A percentile compares a stretch with the other conserved stretches of the same genome.
Conservation (phyloP, 2,113 vertebrate genomes). For the Lagenorhynchus albirostris region DNA sequence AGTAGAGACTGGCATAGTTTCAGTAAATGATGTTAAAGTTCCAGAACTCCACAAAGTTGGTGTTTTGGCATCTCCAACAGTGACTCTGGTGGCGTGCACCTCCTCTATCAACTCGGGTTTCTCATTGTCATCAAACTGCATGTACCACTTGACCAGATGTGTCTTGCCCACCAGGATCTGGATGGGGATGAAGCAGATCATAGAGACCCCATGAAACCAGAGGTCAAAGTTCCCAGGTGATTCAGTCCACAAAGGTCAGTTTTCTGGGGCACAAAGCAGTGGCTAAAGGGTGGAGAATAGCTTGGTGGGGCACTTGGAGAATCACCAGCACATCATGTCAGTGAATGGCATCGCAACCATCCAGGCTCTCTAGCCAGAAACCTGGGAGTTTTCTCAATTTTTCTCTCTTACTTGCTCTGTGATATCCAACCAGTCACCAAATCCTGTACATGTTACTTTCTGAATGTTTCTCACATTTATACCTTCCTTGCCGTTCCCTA, state of each 20-base stretch:
- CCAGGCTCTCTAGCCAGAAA: neutral
- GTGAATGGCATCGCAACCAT: neutral
- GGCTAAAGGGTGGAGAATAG: neutral
- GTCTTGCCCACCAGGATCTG: slow-evolving; percentile 96
- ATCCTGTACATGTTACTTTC: neutral
- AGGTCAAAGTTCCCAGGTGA: neutral
- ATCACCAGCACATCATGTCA: neutral
- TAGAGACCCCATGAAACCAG: slow-evolving; percentile 37
- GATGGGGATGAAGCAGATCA: slow-evolving; percentile 95
- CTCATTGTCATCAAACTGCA: slow-evolving; percentile 97
- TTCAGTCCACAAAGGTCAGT: neutral
- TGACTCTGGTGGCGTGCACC: slow-evolving; percentile 92
- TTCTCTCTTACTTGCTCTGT: neutral
- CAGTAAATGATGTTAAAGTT: neutral
- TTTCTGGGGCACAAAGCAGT: neutral
- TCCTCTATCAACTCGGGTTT: slow-evolving; percentile 97
- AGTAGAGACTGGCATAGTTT: neutral
- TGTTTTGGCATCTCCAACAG: no score
- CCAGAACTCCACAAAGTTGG: slow-evolving; percentile 92
- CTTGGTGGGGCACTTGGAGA: neutral
- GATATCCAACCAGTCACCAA: neutral
- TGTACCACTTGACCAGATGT: slow-evolving; percentile 95
- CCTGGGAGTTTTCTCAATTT: neutral
- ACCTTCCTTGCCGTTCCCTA: neutral
- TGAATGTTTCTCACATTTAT: neutral